phyloP scores from a whole-genome alignment of 2,797 vertebrate species.

The Bufotes viridis region DNA sequence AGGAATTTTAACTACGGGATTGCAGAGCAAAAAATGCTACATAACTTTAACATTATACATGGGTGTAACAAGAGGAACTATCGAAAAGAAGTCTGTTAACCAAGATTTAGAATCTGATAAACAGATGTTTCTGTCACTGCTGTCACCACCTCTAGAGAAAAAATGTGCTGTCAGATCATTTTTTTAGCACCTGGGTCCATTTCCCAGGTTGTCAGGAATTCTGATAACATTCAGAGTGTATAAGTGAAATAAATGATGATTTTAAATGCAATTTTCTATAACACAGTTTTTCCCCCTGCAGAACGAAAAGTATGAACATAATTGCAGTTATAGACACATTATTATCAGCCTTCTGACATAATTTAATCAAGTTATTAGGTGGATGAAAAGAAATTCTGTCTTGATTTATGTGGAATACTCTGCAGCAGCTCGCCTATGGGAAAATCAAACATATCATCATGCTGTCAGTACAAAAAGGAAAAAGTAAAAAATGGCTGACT shows the following conservation, averaged over 20 bases:
- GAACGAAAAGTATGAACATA: slow-evolving; percentile 19
- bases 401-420: slow-evolving; percentile 43
- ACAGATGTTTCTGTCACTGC: slow-evolving; percentile 60
- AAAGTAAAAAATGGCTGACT: slow-evolving; percentile 13
- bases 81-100: slow-evolving; percentile 33
- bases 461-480: slow-evolving; percentile 27
- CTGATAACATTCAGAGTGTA: slow-evolving; percentile 44
- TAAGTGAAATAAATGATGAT: slow-evolving; percentile 29
- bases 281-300: slow-evolving; percentile 3
- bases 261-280: slow-evolving; percentile 16
- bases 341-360: slow-evolving; percentile 52
- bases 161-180: slow-evolving; percentile 45
- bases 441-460: slow-evolving; percentile 35
- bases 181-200: slow-evolving; percentile 54
- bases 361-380: slow-evolving; percentile 53
- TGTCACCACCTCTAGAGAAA: slow-evolving; percentile 57
- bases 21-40: not conserved
- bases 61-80: slow-evolving; percentile 20
- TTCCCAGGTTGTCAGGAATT: slow-evolving; percentile 50
- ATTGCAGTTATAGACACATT: slow-evolving; percentile 15
- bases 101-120: slow-evolving; percentile 53
- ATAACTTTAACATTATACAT: slow-evolving; percentile 19
- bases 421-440: slow-evolving; percentile 8
- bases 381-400: slow-evolving; percentile 24
- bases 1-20: slow-evolving; percentile 25